Evolutionary conservation across 92 coral and sea anemone genomes (phyloP), one percentile per base, ranked within the genome.

Genomic region (Phenganax marumi): DNA sequence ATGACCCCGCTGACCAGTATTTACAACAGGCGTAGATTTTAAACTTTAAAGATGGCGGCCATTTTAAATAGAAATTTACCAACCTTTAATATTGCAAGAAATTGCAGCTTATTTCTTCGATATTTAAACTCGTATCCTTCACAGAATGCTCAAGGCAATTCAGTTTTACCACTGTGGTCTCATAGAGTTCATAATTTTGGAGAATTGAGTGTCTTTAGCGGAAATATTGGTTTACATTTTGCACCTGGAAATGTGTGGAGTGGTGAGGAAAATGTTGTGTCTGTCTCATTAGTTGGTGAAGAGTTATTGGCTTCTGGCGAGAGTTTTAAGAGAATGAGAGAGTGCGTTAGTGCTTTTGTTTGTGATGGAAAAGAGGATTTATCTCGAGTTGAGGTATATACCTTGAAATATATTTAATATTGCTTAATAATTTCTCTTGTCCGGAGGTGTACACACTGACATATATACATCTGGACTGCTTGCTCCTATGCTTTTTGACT

Each of bases 131-230:
- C 50, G 24, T 24, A 12, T 0, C 25, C 8, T 33, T 6, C 43
- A 12, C 49, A 66, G 9, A 33, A 66, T 23, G 72, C 43, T 2
- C 72, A 12, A 6, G 43, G 43, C 43, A 12, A n/a, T 10, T 66
- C 50, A 11, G 49, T 33, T 66, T 11, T 66, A 17, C 72, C 49
- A 3, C n/a, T 66, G 3, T 66, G 50, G 72, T 66, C 72, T 11
- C 72, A 66, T n/a, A 33, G 24, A 25, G 72, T 66, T 12, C 26
- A 66, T 25, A 25, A 66, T 66, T 66, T 76, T 48, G 81, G 81
- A 33, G 10, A 76, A 47, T 62, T 76, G 17, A 54, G 69, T 9
- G 52, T 76, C 54, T 76, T 47, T 50, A 56, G 69, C 39, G 81
- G 52, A 57, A 56, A 66, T 66, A 25, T 76, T 12, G 81, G 26